Evolutionary conservation across 2,797 vertebrate species (phyloP).

Genomic region (Amphiprion clarkii): DNA sequence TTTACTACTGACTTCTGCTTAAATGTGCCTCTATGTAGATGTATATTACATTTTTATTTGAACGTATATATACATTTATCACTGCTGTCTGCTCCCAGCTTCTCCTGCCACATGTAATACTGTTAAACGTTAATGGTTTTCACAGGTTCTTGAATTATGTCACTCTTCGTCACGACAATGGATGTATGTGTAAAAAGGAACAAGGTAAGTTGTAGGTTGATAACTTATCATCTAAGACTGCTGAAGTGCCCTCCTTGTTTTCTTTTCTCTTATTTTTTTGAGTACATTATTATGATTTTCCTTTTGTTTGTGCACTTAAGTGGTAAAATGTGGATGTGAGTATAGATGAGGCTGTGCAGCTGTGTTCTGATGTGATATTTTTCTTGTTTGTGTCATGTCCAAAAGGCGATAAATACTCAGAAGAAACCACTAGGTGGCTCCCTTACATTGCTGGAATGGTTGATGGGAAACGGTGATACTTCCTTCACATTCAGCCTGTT

Average conservation of each 20-base stretch:
- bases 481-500: conserved; percentile 96
- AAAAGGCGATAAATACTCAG: not conserved
- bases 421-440: conserved; percentile 73
- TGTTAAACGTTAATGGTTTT: not conserved
- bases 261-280: not conserved
- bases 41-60: not conserved
- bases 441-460: conserved; percentile 90
- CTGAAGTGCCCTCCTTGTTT: no score
- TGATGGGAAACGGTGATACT: conserved; percentile 88
- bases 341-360: not conserved
- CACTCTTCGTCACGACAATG: not conserved
- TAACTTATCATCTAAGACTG: no score
- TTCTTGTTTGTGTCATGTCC: not conserved
- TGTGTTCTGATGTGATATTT: not conserved
- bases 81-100: not conserved
- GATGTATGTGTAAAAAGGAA: no score
- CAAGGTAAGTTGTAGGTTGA: no score
- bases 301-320: no score
- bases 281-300: not conserved
- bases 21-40: not conserved
- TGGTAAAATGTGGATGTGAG: not conserved
- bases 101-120: not conserved
- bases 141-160: not conserved
- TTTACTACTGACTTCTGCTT: not conserved
- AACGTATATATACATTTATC: not conserved